phyloP scores from a whole-genome alignment of 2,797 vertebrate genomes.

The Pogonophryne albipinna region DNA sequence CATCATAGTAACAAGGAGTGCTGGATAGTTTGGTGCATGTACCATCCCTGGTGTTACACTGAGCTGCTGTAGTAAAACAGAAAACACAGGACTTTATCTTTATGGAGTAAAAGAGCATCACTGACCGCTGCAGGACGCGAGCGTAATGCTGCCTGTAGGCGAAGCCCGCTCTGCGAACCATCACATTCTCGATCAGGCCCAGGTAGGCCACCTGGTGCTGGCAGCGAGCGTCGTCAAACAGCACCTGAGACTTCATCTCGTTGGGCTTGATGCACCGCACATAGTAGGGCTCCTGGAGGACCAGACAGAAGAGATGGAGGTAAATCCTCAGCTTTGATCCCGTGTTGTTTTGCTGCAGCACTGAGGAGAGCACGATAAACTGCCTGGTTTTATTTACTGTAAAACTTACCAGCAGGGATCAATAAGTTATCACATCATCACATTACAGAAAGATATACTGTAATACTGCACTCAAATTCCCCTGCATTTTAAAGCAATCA shows the following conservation, averaged over 20 bases:
- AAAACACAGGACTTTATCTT: conserved; percentile 5
- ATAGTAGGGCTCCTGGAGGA: conserved; percentile 91
- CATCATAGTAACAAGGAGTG: background rate
- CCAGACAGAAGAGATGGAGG: background rate
- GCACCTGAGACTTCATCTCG: conserved; percentile 87
- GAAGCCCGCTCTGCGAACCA: conserved; percentile 92
- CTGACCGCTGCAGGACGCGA: conserved; percentile 92
- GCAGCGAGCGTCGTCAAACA: conserved; percentile 89
- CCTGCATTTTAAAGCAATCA: background rate
- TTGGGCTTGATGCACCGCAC: conserved; percentile 96
- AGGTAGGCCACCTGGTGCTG: conserved; percentile 93
- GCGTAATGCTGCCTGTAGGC: conserved; percentile 92
- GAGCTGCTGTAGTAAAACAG: background rate
- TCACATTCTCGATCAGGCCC: conserved; percentile 95
- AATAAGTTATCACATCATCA: background rate
- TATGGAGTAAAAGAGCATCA: background rate
- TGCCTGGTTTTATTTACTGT: background rate
- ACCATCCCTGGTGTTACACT: background rate
- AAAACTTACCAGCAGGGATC: background rate
- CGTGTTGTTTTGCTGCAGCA: no score
- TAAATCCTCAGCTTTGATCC: background rate
- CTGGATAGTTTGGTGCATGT: background rate
- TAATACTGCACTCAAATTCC: background rate
- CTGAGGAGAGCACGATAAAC: background rate
- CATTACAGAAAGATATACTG: background rate